Conservation (phyloP, 2,113 vertebrate species). For the Crotalus tigris region DNA sequence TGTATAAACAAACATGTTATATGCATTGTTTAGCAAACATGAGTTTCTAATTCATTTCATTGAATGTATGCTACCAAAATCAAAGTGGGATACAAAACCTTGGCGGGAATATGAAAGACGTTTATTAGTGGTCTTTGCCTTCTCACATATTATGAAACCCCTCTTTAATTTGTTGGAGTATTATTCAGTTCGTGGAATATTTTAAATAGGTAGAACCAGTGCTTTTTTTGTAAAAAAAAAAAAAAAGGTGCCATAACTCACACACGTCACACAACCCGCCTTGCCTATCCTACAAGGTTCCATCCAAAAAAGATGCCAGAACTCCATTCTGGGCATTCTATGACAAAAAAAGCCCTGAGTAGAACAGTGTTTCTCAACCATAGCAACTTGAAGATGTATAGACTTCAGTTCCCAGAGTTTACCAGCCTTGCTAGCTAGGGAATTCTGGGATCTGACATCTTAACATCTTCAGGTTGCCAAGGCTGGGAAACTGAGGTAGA, state of each 20-base stretch:
- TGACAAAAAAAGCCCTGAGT: background rate
- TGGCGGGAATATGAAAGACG: background rate
- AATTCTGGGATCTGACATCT: background rate
- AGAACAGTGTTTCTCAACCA: background rate
- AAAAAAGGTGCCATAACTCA: too few species aligned
- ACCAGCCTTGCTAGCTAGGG: background rate
- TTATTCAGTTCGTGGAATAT: background rate
- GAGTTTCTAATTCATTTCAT: background rate
- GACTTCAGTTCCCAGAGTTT: background rate
- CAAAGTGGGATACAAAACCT: background rate
- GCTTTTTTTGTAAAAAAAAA: too few species aligned
- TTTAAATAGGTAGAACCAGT: background rate
- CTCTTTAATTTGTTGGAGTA: background rate
- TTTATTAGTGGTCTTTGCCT: background rate
- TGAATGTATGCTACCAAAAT: background rate
- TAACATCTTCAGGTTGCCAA: background rate
- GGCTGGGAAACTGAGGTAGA: background rate
- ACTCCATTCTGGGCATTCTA: too few species aligned
- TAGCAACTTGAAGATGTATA: background rate
- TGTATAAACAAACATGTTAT: background rate
- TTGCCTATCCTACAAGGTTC: too few species aligned
- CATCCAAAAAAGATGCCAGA: too few species aligned
- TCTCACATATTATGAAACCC: background rate
- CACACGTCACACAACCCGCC: too few species aligned
- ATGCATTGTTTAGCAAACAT: background rate